Percentiles rank a stretch among this genome's conserved stretches.
phyloP scores from a whole-genome alignment of 2,797 vertebrate species.

The Oreonectes daqikongensis region DNA sequence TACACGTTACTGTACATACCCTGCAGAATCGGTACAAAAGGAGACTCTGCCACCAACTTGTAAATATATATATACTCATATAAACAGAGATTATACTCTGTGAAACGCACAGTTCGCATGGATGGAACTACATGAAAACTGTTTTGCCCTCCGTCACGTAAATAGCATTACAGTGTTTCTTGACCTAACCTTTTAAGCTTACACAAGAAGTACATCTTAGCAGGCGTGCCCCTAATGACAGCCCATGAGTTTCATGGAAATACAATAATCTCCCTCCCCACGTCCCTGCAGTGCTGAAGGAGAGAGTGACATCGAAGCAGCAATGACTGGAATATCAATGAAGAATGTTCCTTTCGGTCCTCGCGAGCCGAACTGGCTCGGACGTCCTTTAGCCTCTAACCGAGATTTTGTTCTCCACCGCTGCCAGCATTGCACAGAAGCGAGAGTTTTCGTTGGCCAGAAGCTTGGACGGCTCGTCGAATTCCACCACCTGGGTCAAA shows the following conservation, averaged over 20 bases:
- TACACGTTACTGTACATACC: slow-evolving; percentile 77
- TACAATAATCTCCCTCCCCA: slow-evolving; percentile 53
- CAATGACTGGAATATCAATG: slow-evolving; percentile 54
- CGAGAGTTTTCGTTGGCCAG: slow-evolving; percentile 92
- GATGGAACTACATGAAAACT: slow-evolving; percentile 68
- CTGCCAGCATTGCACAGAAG: slow-evolving; percentile 90
- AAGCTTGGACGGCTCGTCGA: slow-evolving; percentile 87
- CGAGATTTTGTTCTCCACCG: slow-evolving; percentile 89
- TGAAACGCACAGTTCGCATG: slow-evolving; percentile 64
- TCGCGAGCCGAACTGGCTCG: slow-evolving; percentile 21
- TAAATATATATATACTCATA: slow-evolving; percentile 86
- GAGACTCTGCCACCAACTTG: slow-evolving; percentile 82
- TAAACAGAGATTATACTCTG: slow-evolving; percentile 80
- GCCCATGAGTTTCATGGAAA: slow-evolving; percentile 58
- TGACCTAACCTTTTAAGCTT: slow-evolving; percentile 82
- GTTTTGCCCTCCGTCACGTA: slow-evolving; percentile 65
- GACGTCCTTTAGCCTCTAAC: slow-evolving; percentile 82
- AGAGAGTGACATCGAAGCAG: slow-evolving; percentile 55
- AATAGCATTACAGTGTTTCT: slow-evolving; percentile 67
- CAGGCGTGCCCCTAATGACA: slow-evolving; percentile 59
- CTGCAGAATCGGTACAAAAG: slow-evolving; percentile 81
- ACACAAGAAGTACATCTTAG: slow-evolving; percentile 77
- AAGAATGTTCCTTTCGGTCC: slow-evolving; percentile 48
- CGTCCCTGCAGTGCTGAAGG: slow-evolving; percentile 47
- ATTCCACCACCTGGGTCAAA: slow-evolving; percentile 86